Conservation (phyloP, 2,113 vertebrate species). For the Dinomys branickii region DNA sequence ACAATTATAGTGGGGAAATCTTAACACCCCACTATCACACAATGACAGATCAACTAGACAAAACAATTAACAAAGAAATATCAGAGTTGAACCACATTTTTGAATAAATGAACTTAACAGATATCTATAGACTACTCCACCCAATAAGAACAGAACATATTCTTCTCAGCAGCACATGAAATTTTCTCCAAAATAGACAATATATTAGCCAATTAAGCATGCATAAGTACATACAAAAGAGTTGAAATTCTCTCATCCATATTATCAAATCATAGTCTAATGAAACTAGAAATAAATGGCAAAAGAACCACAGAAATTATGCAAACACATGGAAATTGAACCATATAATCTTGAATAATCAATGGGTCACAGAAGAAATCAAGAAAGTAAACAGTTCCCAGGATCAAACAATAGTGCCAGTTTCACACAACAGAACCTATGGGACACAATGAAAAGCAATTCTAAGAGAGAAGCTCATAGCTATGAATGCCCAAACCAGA, state of each 20-base stretch:
- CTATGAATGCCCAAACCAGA: not conserved
- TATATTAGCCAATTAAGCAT: not conserved
- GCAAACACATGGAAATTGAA: not conserved
- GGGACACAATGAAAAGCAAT: not conserved
- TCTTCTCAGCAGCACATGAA: not conserved
- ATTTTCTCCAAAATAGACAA: not conserved
- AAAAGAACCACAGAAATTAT: not conserved
- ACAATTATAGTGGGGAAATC: not conserved
- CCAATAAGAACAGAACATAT: not conserved
- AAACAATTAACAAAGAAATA: not conserved
- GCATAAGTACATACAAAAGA: not conserved
- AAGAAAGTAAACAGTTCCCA: not conserved
- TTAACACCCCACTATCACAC: not conserved
- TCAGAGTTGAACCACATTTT: not conserved
- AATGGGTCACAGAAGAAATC: not conserved
- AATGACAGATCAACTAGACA: not conserved
- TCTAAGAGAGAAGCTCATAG: not conserved
- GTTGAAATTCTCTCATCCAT: not conserved
- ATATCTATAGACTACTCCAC: not conserved
- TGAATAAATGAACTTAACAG: not conserved
- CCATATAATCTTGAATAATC: not conserved
- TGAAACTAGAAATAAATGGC: not conserved
- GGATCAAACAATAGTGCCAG: not conserved
- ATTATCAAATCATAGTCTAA: not conserved
- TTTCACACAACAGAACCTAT: not conserved